Conservation (phyloP, 2,113 vertebrate genomes). For the Passer montanus region DNA sequence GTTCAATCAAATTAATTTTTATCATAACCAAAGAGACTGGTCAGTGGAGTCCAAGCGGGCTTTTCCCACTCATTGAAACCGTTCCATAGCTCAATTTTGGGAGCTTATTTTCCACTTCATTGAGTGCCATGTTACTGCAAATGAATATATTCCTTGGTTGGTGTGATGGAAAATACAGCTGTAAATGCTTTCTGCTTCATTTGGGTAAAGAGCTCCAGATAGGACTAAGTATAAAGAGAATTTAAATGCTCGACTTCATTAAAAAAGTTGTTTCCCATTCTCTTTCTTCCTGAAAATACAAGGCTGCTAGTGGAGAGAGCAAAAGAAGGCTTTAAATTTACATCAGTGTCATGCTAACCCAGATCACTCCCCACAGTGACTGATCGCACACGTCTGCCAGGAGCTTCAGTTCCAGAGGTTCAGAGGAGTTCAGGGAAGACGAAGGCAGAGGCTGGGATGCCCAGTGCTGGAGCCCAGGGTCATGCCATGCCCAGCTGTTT, state of each 20-base stretch:
- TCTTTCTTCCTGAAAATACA: slow-evolving; percentile 61
- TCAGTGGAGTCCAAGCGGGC: slow-evolving; percentile 69
- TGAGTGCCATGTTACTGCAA: slow-evolving; percentile 78
- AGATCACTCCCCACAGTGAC: neutral
- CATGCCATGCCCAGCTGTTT: neutral
- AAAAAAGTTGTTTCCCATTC: slow-evolving; percentile 72
- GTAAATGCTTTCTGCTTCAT: slow-evolving; percentile 84
- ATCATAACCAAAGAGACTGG: slow-evolving; percentile 56
- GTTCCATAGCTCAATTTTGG: slow-evolving; percentile 72
- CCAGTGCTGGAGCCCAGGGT: neutral
- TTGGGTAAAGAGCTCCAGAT: slow-evolving; percentile 78
- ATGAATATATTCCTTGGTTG: slow-evolving; percentile 78
- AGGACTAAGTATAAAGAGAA: slow-evolving; percentile 78
- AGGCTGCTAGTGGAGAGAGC: neutral
- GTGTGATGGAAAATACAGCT: slow-evolving; percentile 77
- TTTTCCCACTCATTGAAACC: slow-evolving; percentile 74
- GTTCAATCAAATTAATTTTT: slow-evolving; percentile 70
- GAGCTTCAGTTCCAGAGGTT: neutral
- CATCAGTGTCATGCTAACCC: neutral
- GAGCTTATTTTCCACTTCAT: slow-evolving; percentile 83
- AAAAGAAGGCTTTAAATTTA: slow-evolving; percentile 15
- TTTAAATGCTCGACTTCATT: slow-evolving; percentile 76
- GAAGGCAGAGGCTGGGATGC: neutral
- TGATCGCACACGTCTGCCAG: neutral
- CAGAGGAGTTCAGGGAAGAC: neutral